Evolutionary conservation across 64 coral and sea anemone genomes (phyloP).

Genomic region (Dendrophyllia cribrosa): DNA sequence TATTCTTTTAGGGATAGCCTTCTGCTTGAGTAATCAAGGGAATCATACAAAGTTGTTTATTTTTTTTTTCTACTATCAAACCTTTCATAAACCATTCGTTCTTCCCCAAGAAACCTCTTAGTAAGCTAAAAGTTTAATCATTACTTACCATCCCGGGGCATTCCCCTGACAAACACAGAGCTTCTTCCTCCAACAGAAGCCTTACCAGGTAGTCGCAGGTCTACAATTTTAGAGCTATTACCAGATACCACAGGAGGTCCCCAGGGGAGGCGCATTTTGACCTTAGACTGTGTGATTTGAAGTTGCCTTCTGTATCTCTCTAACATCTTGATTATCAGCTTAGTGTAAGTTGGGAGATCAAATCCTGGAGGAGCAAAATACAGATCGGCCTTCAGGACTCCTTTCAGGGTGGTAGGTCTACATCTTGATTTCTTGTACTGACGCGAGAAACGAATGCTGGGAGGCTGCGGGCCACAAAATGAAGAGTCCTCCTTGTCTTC

Average conservation of each 20-base stretch:
- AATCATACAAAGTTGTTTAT: too few relatives aligned
- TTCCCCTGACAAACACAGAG: neutral
- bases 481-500: neutral
- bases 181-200: neutral
- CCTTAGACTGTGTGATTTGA: constrained; percentile 1
- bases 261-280: constrained; percentile 8
- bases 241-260: neutral
- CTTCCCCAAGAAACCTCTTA: too few relatives aligned
- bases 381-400: neutral
- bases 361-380: constrained; percentile 34
- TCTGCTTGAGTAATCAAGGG: too few relatives aligned
- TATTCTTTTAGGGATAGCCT: too few relatives aligned
- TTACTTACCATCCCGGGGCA: neutral
- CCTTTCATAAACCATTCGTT: too few relatives aligned
- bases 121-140: too few relatives aligned
- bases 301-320: constrained; percentile 11
- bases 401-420: neutral
- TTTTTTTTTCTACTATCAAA: too few relatives aligned
- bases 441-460: neutral
- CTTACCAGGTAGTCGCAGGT: neutral
- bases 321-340: constrained; percentile 30
- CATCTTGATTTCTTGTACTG: constrained; percentile 2
- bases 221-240: neutral
- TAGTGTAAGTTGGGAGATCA: neutral
- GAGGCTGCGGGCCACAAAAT: neutral